A percentile compares a stretch with the other conserved stretches of the same genome.
Evolutionary conservation across 2,888 invertebrate genomes (phyloP).

Genomic region (Teleogryllus oceanicus): DNA sequence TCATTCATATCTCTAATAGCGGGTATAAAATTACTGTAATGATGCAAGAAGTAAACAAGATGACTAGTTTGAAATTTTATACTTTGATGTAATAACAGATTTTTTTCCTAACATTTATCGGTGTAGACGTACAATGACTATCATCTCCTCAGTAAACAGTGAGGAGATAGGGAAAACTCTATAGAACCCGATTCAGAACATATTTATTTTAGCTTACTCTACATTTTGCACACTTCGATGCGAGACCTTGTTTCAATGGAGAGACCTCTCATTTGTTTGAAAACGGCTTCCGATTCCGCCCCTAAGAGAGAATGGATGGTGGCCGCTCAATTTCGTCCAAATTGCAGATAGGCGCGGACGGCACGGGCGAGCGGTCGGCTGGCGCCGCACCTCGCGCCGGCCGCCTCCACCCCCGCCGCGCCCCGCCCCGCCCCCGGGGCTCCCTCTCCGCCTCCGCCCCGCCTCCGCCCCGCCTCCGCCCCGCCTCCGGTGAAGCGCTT

Average conservation of each 20-base stretch:
- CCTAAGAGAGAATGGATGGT: slow-evolving; percentile 9
- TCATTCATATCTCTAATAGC: no score
- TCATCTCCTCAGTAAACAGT: no score
- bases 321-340: not conserved
- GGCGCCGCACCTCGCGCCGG: not conserved
- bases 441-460: no score
- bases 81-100: no score
- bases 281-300: not conserved
- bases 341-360: not conserved
- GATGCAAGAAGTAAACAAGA: no score
- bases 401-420: not conserved
- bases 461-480: not conserved
- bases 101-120: no score
- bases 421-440: not conserved
- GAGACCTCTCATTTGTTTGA: not conserved
- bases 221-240: not conserved
- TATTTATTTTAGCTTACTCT: no score
- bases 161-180: no score
- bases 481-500: not conserved
- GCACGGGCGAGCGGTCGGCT: not conserved
- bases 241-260: not conserved
- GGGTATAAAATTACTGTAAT: no score
- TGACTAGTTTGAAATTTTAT: no score
- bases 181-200: no score
- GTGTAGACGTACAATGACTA: no score